Evolutionary conservation across 2,113 vertebrate species (phyloP).

Genomic region (Tetrao urogallus): DNA sequence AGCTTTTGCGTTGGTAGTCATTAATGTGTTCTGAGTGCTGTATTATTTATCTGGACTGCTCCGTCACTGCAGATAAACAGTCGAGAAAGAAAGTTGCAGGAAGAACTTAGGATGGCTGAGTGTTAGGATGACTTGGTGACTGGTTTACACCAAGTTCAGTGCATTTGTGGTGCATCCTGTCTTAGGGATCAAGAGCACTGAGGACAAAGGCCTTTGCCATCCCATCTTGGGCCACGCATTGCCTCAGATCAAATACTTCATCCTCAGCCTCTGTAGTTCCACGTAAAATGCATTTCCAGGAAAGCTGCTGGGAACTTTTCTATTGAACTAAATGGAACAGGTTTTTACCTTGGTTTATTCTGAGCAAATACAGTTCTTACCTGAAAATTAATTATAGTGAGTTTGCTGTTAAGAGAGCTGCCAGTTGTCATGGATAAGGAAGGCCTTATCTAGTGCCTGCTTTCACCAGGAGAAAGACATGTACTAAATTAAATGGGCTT

Average conservation of each 20-base stretch:
- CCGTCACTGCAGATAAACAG: not conserved
- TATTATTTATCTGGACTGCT: not conserved
- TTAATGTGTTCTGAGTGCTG: not conserved
- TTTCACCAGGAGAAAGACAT: slow-evolving; percentile 10
- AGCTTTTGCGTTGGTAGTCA: not conserved
- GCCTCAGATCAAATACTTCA: not conserved
- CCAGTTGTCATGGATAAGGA: slow-evolving; percentile 45
- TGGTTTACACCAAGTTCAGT: not conserved
- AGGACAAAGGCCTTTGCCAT: not conserved
- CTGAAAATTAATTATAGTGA: slow-evolving; percentile 48
- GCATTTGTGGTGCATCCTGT: not conserved
- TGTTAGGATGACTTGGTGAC: not conserved
- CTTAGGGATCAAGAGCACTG: not conserved
- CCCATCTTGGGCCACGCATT: fast-evolving
- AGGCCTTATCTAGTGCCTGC: slow-evolving; percentile 42
- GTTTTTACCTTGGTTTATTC: not conserved
- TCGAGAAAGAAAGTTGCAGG: not conserved
- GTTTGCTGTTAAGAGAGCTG: slow-evolving; percentile 46
- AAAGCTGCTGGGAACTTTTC: not conserved
- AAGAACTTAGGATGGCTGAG: not conserved
- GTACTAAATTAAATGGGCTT: slow-evolving; percentile 58
- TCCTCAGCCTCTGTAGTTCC: not conserved
- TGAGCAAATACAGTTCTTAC: slow-evolving; percentile 36
- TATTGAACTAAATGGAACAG: not conserved
- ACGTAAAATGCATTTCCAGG: not conserved